Percentiles rank a stretch among this genome's conserved stretches.
phyloP scores from a whole-genome alignment of 2,888 invertebrate species.

The Chrysolina americana region DNA sequence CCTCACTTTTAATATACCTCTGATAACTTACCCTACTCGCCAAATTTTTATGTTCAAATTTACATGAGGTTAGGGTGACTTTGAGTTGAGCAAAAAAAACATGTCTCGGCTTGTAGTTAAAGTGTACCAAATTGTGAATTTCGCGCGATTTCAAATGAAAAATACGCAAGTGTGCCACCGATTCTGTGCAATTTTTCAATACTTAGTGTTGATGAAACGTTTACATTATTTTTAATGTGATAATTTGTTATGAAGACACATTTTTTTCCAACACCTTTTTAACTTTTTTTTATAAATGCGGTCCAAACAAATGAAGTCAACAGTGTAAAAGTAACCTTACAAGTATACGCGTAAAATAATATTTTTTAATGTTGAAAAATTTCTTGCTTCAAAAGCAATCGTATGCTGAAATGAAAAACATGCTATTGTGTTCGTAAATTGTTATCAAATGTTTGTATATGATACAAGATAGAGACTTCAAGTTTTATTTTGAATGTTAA shows the following conservation, averaged over 20 bases:
- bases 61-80: slow-evolving; percentile 41
- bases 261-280: slow-evolving; percentile 51
- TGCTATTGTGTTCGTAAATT: slow-evolving; percentile 57
- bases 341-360: slow-evolving; percentile 64
- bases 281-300: slow-evolving; percentile 56
- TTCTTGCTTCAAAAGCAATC: slow-evolving; percentile 36
- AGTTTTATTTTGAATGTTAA: slow-evolving; percentile 46
- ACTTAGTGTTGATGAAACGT: slow-evolving; percentile 59
- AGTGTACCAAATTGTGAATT: slow-evolving; percentile 50
- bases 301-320: slow-evolving; percentile 62
- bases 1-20: slow-evolving; percentile 52
- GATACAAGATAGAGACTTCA: slow-evolving; percentile 43
- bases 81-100: slow-evolving; percentile 49
- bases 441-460: slow-evolving; percentile 51
- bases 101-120: slow-evolving; percentile 57
- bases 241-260: slow-evolving; percentile 63
- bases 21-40: slow-evolving; percentile 45
- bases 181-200: slow-evolving; percentile 66
- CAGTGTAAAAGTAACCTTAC: slow-evolving; percentile 62
- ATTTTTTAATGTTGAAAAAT: slow-evolving; percentile 60
- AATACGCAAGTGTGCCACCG: slow-evolving; percentile 66
- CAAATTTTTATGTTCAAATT: slow-evolving; percentile 52
- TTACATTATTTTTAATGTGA: slow-evolving; percentile 60
- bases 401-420: slow-evolving; percentile 32
- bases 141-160: slow-evolving; percentile 42